Evolutionary conservation across 1,140 invertebrate species (phyloP).

Genomic region (Thaumatotibia leucotreta): DNA sequence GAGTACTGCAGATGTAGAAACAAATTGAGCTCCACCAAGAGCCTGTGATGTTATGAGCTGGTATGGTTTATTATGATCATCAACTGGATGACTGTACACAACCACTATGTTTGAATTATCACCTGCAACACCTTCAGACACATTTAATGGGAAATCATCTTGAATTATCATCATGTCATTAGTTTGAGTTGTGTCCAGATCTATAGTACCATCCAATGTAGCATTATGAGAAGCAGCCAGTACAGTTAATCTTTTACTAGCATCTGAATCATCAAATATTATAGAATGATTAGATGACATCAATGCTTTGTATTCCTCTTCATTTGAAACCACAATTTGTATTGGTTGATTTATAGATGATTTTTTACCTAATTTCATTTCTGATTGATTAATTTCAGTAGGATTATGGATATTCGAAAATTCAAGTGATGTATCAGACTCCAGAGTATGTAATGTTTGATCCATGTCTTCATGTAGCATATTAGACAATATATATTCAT

Average conservation of each 20-base stretch:
- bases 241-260: slow-evolving; percentile 57
- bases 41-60: slow-evolving; percentile 55
- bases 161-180: slow-evolving; percentile 72
- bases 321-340: slow-evolving; percentile 71
- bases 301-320: slow-evolving; percentile 71
- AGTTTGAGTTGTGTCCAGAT: slow-evolving; percentile 48
- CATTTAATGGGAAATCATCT: slow-evolving; percentile 65
- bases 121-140: slow-evolving; percentile 53
- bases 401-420: slow-evolving; percentile 34
- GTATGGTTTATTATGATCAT: slow-evolving; percentile 75
- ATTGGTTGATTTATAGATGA: slow-evolving; percentile 59
- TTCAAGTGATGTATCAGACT: slow-evolving; percentile 40
- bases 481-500: slow-evolving; percentile 43
- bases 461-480: slow-evolving; percentile 33
- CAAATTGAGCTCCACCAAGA: slow-evolving; percentile 54
- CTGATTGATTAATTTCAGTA: slow-evolving; percentile 22
- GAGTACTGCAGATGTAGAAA: slow-evolving; percentile 66
- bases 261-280: slow-evolving; percentile 55
- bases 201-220: slow-evolving; percentile 37
- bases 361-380: slow-evolving; percentile 51
- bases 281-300: slow-evolving; percentile 63
- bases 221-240: slow-evolving; percentile 39
- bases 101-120: slow-evolving; percentile 79
- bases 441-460: slow-evolving; percentile 27
- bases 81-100: slow-evolving; percentile 78